These are phyloP conservation scores for Fissipunctia ypsillon DNA, from an alignment of 2,888 invertebrate species.

Conservation along the genomic window DNA sequence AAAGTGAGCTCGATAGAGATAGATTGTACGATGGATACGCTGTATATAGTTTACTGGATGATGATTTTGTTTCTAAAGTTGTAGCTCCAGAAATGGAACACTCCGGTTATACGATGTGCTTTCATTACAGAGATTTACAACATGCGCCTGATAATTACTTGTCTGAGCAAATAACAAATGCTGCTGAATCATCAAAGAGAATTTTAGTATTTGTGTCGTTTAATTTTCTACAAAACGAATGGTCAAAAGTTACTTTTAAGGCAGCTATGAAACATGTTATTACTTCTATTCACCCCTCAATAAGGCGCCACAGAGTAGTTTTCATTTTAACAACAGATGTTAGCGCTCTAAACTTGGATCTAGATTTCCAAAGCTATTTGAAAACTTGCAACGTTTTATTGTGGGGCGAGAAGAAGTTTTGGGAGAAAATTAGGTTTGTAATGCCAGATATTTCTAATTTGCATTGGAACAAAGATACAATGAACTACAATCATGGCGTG, in stretches of 20 bases:
- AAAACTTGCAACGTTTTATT: constrained; percentile 93
- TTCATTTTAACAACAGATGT: constrained; percentile 91
- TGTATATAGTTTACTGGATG: constrained; percentile 96
- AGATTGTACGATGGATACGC: constrained; percentile 96
- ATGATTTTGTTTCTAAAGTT: constrained; percentile 92
- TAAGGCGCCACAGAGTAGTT: constrained; percentile 91
- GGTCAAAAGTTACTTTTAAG: constrained; percentile 95
- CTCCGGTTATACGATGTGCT: constrained; percentile 91
- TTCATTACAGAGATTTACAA: constrained; percentile 92
- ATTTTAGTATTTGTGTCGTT: constrained; percentile 95
- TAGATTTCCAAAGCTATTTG: constrained; percentile 93
- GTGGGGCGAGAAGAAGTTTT: constrained; percentile 96
- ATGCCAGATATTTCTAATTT: constrained; percentile 94
- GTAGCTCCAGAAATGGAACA: constrained; percentile 94
- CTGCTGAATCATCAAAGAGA: constrained; percentile 92
- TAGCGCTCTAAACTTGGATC: constrained; percentile 93
- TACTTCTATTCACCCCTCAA: constrained; percentile 92
- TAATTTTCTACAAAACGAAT: constrained; percentile 95
- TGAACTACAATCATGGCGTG: constrained; percentile 89
- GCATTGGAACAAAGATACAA: constrained; percentile 91
- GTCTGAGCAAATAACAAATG: constrained; percentile 91
- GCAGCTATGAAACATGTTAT: constrained; percentile 94
- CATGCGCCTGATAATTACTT: constrained; percentile 91
- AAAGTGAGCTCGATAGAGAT: constrained; percentile 91
- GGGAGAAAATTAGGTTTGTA: constrained; percentile 96